Evolutionary conservation across 2,113 vertebrate genomes (phyloP), one percentile per base, ranked within the genome.

Genomic region (Murina feae): DNA sequence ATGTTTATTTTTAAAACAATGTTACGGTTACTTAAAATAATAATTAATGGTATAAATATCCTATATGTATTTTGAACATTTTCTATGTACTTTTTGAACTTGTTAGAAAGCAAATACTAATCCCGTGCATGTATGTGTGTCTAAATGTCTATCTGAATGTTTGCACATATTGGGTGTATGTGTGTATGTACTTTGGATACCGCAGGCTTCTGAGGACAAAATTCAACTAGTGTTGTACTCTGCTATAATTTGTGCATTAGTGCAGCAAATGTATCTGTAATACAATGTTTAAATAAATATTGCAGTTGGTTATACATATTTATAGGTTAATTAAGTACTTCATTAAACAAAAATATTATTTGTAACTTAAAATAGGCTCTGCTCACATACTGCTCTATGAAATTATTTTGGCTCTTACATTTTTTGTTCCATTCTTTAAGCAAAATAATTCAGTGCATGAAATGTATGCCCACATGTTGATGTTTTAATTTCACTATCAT

Each of bases 71-170:
- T 37, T 55, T 39, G 6, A 8, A 37, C 47, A 65, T 4, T 11
- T 42, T n/a, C 6, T 8, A 18, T 14, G 9, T 0, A 10, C 1
- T 28, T 72, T 8, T 83, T 47, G 11, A 35, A 9, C 4, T 69
- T 7, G 4, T 91, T 42, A 44, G 79, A 25, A 84, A 83, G 17
- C 20, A 78, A 49, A 47, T 42, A 39, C 25, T 6, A 87, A 5
- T 47, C 60, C 0, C 82, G 1, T 81, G 1, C 87, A 12, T 75
- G 6, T 44, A 23, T 44, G 20, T 89, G 6, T 92, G 4, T 63
- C 0, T 75, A 14, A 49, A 2, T n/a, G 21, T 71, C n/a, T 96
- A 44, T 66, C 4, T 47, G 55, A 58, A 60, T 60, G 55, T 60
- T 66, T 35, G 14, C 32, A 9, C 28, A 5, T n/a, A 1, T 51